A percentile compares a stretch with the other conserved stretches of the same genome.
Conservation (phyloP, 2,113 vertebrate species). For the Corapipo altera region DNA sequence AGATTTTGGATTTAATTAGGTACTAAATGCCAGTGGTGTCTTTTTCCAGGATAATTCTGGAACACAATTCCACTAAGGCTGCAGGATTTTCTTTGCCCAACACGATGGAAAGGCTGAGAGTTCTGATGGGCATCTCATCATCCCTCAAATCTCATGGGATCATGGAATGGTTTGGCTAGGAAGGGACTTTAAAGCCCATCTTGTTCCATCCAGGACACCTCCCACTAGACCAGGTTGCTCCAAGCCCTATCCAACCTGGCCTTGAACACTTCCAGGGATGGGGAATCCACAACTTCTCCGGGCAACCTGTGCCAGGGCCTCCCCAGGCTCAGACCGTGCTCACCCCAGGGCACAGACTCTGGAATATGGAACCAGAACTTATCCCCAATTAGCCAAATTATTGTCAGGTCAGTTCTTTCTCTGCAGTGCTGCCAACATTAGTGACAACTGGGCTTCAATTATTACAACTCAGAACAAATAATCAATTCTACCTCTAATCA, state of each 20-base stretch:
- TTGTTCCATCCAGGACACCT: background rate
- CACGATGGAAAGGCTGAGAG: background rate
- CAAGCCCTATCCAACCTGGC: background rate
- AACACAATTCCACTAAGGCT: background rate
- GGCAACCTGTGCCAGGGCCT: background rate
- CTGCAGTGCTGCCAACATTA: background rate
- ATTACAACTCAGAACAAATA: no score
- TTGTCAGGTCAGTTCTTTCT: background rate
- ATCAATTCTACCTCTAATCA: background rate
- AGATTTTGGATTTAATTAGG: background rate
- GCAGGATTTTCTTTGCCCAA: background rate
- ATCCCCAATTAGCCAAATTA: background rate
- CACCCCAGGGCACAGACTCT: background rate
- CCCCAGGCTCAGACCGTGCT: background rate
- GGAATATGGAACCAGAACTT: rapidly evolving
- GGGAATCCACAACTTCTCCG: background rate
- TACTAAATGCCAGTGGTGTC: background rate
- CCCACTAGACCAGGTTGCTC: background rate
- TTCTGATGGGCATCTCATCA: background rate
- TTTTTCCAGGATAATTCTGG: background rate
- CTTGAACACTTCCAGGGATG: background rate
- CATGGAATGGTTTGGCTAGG: background rate
- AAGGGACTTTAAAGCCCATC: background rate
- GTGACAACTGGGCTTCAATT: background rate
- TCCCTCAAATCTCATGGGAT: rapidly evolving